phyloP scores from a whole-genome alignment of 1,140 invertebrate genomes.

The Ceratosolen fusciceps region DNA sequence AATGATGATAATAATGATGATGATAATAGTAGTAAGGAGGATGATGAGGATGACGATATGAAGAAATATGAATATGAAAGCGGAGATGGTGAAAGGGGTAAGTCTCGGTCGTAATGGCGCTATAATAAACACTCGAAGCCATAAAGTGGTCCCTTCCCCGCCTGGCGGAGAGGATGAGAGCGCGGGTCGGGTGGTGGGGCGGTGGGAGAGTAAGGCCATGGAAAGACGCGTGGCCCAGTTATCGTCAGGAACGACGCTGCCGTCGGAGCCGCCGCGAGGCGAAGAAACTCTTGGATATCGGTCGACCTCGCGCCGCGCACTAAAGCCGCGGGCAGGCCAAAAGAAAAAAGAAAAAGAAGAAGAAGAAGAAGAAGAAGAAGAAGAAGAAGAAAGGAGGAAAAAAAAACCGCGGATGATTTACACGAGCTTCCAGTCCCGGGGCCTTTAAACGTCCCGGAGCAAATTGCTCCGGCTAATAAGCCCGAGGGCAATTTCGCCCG shows the following conservation, averaged over 20 bases:
- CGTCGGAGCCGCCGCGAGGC: neutral
- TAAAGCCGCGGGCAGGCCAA: neutral
- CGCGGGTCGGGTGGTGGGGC: too few relatives aligned
- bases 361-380: neutral
- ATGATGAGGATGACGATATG: too few relatives aligned
- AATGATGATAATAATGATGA: too few relatives aligned
- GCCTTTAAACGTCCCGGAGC: conserved; percentile 31
- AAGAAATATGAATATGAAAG: too few relatives aligned
- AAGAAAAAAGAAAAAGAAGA: too few relatives aligned
- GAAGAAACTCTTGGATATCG: neutral
- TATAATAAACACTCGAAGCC: too few relatives aligned
- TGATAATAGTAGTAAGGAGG: too few relatives aligned
- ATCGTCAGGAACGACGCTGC: neutral
- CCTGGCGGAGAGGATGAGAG: too few relatives aligned
- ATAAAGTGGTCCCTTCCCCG: neutral
- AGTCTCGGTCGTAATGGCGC: too few relatives aligned
- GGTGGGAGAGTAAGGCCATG: neutral
- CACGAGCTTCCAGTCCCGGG: conserved; percentile 20
- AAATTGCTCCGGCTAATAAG: conserved; percentile 52
- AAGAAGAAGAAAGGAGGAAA: conserved; percentile 44
- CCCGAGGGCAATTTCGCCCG: neutral
- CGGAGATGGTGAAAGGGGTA: too few relatives aligned
- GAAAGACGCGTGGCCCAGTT: neutral
- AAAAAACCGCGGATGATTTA: conserved; percentile 42
- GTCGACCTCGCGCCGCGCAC: neutral